These are phyloP conservation scores for Ptychobarbus kaznakovi DNA, from an alignment of 2,797 vertebrate species.

Conservation along the genomic window DNA sequence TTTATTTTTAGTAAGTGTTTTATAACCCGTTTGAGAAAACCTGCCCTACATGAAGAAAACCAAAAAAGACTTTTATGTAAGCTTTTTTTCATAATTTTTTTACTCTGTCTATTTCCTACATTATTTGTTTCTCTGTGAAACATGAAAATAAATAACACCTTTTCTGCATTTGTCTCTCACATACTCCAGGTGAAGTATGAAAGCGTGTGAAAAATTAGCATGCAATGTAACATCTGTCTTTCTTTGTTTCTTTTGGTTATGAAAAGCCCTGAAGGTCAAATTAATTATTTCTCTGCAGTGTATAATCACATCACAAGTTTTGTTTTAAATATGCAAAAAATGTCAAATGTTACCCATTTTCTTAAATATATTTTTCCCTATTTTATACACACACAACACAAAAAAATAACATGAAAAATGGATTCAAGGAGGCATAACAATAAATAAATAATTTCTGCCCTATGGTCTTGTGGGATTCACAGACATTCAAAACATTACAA, in stretches of 20 bases:
- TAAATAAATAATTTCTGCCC: neutral
- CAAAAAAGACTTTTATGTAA: neutral
- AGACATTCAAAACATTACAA: neutral
- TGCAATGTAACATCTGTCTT: neutral
- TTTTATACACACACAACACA: neutral
- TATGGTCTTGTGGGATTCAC: neutral
- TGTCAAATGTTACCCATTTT: neutral
- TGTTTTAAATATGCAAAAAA: neutral
- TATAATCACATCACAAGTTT: neutral
- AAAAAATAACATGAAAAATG: neutral
- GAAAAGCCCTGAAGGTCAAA: neutral
- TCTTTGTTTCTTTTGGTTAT: neutral
- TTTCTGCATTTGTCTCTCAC: neutral
- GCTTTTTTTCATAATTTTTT: neutral
- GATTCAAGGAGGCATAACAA: neutral
- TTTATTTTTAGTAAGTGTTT: neutral
- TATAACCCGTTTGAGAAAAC: neutral
- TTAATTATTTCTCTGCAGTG: neutral
- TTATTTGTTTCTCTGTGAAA: neutral
- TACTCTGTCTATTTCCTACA: neutral
- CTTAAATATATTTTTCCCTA: neutral
- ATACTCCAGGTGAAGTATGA: neutral
- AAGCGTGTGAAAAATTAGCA: neutral
- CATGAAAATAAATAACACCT: neutral
- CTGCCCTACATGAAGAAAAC: neutral